Base-by-base conservation (phyloP, 2,113 vertebrate genomes). In the Lamprologus ornatipinnis region DNA sequence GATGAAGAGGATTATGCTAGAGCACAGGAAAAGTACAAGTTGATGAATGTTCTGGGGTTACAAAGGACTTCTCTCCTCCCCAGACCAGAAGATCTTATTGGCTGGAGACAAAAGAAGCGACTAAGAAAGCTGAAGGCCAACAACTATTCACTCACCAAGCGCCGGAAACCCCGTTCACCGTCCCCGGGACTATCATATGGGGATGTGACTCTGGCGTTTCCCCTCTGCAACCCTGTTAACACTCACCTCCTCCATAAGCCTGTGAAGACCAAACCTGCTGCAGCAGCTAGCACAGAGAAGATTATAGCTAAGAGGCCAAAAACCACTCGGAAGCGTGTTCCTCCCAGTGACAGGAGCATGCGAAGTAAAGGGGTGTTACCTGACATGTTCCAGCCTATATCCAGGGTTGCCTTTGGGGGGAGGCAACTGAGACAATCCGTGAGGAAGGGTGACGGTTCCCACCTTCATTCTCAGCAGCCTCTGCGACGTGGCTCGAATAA, bases 31-130 rank as follows among this genome's bases (percentile, higher is more conserved):
- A 97, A 97, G 87, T 97, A 97, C 92, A 93, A 95, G 70, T 92
- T 97, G 17, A 97, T 97, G 91, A 95, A 94, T 70, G 96, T 97
- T 7, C 94, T 97, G 33, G 97, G 97, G n/a, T 93, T 97, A 23
- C 96, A 96, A 89, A 94, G 97, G 88, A 97, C 96, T 2, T 96
- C 96, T 35, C 93, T 97, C 21, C 89, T 96, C 6, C 95, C 96
- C 17, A 88, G 96, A 85, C 96, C 96, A 10, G 96, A 97, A 55
- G 96, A 97, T 84, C 91, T 96, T 53, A 95, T 96, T 8, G 96
- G 96, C 42, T 97, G 97, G 97, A 96, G 96, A 54, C 97, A 97
- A 82, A 97, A 97, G 91, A 97, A 97, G 80, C 94, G 97, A 7
- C 95, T 97, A 45, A 91, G 97, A 82, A 97, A 97, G 85, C 92